Conservation (phyloP, 2,888 invertebrate genomes). For the Pammene aurita region DNA sequence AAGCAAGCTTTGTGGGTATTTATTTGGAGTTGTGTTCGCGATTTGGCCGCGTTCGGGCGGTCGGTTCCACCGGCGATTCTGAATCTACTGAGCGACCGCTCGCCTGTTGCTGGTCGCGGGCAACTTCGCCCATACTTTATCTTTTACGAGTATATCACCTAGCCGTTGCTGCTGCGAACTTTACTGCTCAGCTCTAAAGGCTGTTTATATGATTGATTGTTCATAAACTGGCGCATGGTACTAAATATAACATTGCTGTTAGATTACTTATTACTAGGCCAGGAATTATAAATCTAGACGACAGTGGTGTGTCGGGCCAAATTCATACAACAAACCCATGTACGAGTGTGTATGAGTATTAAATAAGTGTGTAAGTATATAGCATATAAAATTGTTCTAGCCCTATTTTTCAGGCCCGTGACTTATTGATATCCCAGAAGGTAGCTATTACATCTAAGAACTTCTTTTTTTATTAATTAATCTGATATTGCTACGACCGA, state of each 20-base stretch:
- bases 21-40: constrained; percentile 46
- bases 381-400: no score
- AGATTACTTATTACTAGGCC: no score
- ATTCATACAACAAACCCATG: no score
- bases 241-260: background rate
- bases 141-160: constrained; percentile 45
- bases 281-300: no score
- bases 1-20: constrained; percentile 49
- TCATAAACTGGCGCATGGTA: constrained; percentile 9
- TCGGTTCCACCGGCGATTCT: constrained; percentile 45
- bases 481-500: no score
- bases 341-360: no score
- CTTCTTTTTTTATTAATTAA: no score
- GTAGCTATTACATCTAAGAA: no score
- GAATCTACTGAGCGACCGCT: constrained; percentile 43
- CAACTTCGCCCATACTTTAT: constrained; percentile 49
- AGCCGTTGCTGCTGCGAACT: constrained; percentile 27
- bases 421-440: no score
- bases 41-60: constrained; percentile 43
- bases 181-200: constrained; percentile 28
- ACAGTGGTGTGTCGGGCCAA: no score
- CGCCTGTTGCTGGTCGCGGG: constrained; percentile 43
- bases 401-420: no score
- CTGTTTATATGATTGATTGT: constrained; percentile 25
- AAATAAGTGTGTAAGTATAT: no score